Base-by-base conservation (phyloP, 2,113 vertebrate genomes). In the Neodontobutis hainanensis region DNA sequence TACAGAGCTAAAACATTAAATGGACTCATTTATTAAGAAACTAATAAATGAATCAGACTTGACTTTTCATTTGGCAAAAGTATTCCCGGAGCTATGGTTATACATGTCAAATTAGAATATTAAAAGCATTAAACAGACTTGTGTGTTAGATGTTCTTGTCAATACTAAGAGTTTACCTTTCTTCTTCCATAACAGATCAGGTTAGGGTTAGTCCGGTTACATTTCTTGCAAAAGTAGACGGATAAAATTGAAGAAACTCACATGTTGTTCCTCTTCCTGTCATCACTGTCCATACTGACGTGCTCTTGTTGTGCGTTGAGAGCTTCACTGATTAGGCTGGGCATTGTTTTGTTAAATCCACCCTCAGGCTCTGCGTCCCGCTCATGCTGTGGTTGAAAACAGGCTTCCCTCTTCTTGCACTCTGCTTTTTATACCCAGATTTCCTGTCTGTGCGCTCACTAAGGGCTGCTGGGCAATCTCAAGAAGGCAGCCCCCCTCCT, bases 251-350 rank as follows among this genome's bases (percentile, higher is more conserved):
- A 11, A 62, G 70, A 64, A 53, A 92, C 92, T 93, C 88, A 93
- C 92, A 92, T 83, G 78, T 83, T 88, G 87, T 85, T 91, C 73
- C 91, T 94, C 82, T 85, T 94, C 75, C 32, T 87, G 91, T 70
- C 80, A 74, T 90, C 93, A 91, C 81, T 86, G 86, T 55, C 95
- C 94, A 90, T 93, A 77, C 82, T 90, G 82, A 90, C 90, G 65
- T 71, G 85, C 3, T 91, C 71, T 0, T 88, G 19, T 27, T 27
- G 19, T 27, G 19, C 3, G 19, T 27, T 73, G 78, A 91, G 58
- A 46, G 93, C 89, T 42, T 73, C 78, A 65, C 81, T 61, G 55
- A 63, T 83, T 69, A 92, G 73, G 94, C 89, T 87, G 92, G 77
- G 82, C 94, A 94, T 91, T 70, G 93, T 94, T 80, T 84, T 94